Base-by-base conservation (phyloP, 2,888 invertebrate genomes). In the Patella depressa region DNA sequence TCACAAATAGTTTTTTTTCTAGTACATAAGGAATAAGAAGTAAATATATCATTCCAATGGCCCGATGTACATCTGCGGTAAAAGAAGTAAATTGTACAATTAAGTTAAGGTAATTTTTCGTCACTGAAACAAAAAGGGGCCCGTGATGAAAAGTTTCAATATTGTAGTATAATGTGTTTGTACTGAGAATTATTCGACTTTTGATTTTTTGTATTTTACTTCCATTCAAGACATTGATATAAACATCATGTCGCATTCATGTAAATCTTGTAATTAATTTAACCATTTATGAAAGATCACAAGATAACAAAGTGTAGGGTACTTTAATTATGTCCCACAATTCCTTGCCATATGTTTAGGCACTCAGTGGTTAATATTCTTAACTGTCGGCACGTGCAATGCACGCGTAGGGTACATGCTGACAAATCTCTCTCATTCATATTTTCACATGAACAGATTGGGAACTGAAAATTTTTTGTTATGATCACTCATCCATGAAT, bases 251-350 rank as follows among this genome's bases (percentile, higher is more conserved):
- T 12, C n/a, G 54, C 45, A 14, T 53, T 19, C 29, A 24, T 54
- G 17, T 73, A 24, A 55, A 73, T 73, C 15, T 57, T 24, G 53
- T n/a, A 9, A n/a, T 73, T 53, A n/a, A 73, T 55, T 53, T 53
- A 73, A 54, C 55, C 55, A 73, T 55, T 53, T 73, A 3, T 73
- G 14, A 34, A 73, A 45, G 45, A 45, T 45, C 45, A 45, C 45
- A 45, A 45, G 45, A 45, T 9, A 45, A 45, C 45, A 45, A 45
- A 45, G 45, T 45, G 45, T 45, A 45, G 45, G 45, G 45, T 45
- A 45, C 45, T 45, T 45, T 45, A 45, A 45, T 45, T 45, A 45
- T 45, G 45, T 45, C 4, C 45, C 45, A 65, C 65, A 65, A 24
- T 65, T 65, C 14, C 19, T 24, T 24, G 65, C 65, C 65, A 65